phyloP scores from a whole-genome alignment of 2,797 vertebrate species.

The Pseudopleuronectes americanus region DNA sequence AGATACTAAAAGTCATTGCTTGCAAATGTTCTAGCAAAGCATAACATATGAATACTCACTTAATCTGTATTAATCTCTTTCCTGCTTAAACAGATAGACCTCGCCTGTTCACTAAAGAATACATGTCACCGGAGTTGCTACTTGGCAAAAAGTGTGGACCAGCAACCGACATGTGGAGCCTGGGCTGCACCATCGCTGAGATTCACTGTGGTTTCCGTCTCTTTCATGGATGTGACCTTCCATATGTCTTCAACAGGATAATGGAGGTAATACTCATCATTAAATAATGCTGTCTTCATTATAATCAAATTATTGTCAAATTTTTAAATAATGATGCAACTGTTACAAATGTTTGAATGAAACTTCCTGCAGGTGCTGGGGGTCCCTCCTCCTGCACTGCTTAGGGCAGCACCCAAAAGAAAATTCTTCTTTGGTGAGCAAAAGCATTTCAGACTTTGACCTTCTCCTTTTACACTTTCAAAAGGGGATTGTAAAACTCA shows the following conservation, averaged over 20 bases:
- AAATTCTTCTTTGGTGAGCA: background rate
- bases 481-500: background rate
- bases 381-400: background rate
- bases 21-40: background rate
- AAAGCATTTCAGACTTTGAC: background rate
- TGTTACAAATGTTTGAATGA: slow-evolving; percentile 1
- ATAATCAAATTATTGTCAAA: background rate
- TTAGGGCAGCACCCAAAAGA: background rate
- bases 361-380: slow-evolving; percentile 27
- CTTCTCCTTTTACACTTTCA: background rate
- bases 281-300: background rate
- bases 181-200: slow-evolving; percentile 89
- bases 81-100: slow-evolving; percentile 78
- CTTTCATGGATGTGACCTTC: slow-evolving; percentile 69
- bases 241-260: slow-evolving; percentile 5
- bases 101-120: slow-evolving; percentile 85
- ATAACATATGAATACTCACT: background rate
- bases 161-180: slow-evolving; percentile 91
- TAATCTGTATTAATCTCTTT: background rate
- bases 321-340: slow-evolving; percentile 35
- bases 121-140: slow-evolving; percentile 88
- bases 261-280: slow-evolving; percentile 82
- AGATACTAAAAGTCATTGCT: too few relatives aligned
- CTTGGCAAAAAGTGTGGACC: slow-evolving; percentile 85
- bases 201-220: slow-evolving; percentile 84